Percentiles rank a stretch among this genome's conserved stretches.
Evolutionary conservation across 1,140 invertebrate genomes (phyloP).

Genomic region (Leptinotarsa lineolata): DNA sequence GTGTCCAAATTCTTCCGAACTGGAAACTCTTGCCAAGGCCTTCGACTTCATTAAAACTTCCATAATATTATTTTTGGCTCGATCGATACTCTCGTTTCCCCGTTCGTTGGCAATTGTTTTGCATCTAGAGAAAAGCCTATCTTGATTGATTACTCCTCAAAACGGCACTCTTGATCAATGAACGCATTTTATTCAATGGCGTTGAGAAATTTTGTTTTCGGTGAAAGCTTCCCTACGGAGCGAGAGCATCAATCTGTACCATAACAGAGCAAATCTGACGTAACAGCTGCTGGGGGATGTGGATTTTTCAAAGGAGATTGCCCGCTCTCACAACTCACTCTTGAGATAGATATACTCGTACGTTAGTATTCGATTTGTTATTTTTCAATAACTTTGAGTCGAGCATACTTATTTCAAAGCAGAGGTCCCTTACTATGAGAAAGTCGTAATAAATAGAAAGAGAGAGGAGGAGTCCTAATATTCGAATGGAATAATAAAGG

Average conservation of each 20-base stretch:
- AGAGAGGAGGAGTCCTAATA: too few relatives aligned
- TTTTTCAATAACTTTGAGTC: too few relatives aligned
- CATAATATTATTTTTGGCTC: conserved; percentile 5
- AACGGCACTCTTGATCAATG: conserved; percentile 20
- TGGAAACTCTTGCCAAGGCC: not conserved
- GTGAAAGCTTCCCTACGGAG: not conserved
- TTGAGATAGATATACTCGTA: not conserved
- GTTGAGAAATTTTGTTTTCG: conserved; percentile 17
- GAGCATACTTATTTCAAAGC: too few relatives aligned
- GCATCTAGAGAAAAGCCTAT: conserved; percentile 6
- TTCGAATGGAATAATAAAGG: too few relatives aligned
- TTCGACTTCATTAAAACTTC: conserved; percentile 22
- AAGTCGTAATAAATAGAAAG: too few relatives aligned
- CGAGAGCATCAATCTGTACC: conserved; percentile 1
- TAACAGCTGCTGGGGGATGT: not conserved
- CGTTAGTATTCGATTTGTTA: too few relatives aligned
- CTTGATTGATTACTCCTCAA: conserved; percentile 19
- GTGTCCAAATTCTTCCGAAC: conserved; percentile 3
- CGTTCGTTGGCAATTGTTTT: conserved; percentile 11
- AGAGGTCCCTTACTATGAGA: too few relatives aligned
- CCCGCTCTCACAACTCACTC: not conserved
- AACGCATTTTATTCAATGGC: conserved; percentile 16
- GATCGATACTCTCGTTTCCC: not conserved
- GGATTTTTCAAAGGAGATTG: not conserved
- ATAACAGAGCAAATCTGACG: not conserved